These are phyloP conservation scores for Nannospalax galili DNA, from an alignment of 2,113 vertebrate species.

Conservation along the genomic window DNA sequence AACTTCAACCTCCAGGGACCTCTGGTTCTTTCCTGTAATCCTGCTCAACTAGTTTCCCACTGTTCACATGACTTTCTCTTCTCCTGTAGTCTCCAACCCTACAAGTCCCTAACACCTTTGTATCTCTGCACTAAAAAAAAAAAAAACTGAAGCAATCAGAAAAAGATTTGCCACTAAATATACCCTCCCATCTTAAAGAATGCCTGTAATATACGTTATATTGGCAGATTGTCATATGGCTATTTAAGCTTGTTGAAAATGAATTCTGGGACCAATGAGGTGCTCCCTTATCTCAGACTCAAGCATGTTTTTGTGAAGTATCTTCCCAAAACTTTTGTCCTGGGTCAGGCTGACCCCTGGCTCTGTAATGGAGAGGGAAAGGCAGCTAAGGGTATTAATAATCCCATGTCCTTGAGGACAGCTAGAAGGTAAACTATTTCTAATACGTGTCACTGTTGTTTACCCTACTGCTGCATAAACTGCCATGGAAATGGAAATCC, in stretches of 20 bases:
- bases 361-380: not conserved
- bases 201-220: not conserved
- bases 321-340: not conserved
- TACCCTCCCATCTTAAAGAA: not conserved
- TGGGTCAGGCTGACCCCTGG: not conserved
- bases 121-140: not conserved
- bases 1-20: not conserved
- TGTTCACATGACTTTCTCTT: not conserved
- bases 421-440: not conserved
- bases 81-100: not conserved
- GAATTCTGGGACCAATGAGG: not conserved
- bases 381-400: not conserved
- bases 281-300: not conserved
- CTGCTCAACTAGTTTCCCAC: not conserved
- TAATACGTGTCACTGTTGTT: too few relatives aligned
- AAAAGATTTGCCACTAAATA: constrained; percentile 1
- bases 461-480: not conserved
- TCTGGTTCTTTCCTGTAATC: not conserved
- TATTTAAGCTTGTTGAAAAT: not conserved
- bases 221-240: not conserved
- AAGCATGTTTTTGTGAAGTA: not conserved
- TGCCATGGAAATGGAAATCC: not conserved
- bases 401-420: not conserved
- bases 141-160: not conserved
- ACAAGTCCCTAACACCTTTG: not conserved